A percentile compares a stretch with the other conserved stretches of the same genome.
Conservation (phyloP, 2,797 vertebrate species). For the Setipinna tenuifilis region DNA sequence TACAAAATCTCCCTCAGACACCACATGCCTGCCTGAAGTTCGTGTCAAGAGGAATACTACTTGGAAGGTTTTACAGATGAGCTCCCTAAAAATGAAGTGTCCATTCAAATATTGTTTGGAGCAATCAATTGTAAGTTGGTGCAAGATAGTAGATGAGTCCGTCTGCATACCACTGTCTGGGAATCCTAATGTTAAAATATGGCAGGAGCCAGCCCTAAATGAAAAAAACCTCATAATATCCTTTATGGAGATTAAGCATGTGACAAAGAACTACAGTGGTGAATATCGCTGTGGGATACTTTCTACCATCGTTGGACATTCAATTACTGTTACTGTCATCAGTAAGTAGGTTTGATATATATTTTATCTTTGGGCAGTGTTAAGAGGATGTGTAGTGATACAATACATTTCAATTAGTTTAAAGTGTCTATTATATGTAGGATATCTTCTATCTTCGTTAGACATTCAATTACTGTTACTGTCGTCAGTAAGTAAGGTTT, state of each 20-base stretch:
- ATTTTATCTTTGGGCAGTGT: neutral
- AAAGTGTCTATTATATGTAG: too few relatives aligned
- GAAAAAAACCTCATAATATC: constrained; percentile 29
- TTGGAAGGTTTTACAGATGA: neutral
- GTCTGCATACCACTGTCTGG: neutral
- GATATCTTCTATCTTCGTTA: too few relatives aligned
- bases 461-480: constrained; percentile 58
- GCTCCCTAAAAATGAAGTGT: constrained; percentile 50
- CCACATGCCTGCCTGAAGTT: constrained; percentile 38
- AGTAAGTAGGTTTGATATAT: constrained; percentile 48
- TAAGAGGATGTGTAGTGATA: neutral
- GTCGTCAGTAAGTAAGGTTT: constrained; percentile 60
- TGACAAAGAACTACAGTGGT: constrained; percentile 55
- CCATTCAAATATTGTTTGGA: constrained; percentile 52
- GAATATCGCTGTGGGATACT: constrained; percentile 54
- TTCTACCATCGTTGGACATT: constrained; percentile 15
- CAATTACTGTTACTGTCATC: constrained; percentile 63
- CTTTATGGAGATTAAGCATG: constrained; percentile 56
- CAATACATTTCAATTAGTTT: too few relatives aligned
- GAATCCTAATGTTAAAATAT: constrained; percentile 43
- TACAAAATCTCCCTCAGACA: neutral
- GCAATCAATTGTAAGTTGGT: constrained; percentile 53
- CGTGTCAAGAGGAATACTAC: neutral
- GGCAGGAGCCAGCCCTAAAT: neutral
- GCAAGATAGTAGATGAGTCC: constrained; percentile 32